Conservation (phyloP, 2,888 invertebrate genomes). For the Neelides folsomi region DNA sequence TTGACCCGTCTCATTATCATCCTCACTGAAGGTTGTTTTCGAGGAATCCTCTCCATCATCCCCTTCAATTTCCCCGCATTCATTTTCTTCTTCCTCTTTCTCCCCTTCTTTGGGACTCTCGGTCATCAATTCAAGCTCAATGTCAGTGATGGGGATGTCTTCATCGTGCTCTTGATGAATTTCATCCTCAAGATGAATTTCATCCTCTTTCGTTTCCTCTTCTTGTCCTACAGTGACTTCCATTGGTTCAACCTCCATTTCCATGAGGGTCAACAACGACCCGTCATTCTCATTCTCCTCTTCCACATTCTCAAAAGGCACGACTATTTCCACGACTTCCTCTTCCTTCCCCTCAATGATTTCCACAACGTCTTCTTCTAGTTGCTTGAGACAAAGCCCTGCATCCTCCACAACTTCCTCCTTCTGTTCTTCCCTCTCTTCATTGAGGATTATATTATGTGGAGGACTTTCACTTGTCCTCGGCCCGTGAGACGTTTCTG, state of each 20-base stretch:
- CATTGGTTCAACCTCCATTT: background rate
- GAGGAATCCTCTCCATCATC: background rate
- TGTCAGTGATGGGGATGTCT: no score
- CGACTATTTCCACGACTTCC: background rate
- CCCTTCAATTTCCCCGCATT: background rate
- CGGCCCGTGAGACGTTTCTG: conserved; percentile 4
- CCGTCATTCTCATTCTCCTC: conserved; percentile 1
- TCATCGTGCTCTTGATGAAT: conserved; percentile 3
- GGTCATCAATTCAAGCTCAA: conserved; percentile 1
- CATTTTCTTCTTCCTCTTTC: no score
- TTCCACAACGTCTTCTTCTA: background rate
- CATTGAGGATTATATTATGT: background rate
- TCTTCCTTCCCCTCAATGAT: background rate
- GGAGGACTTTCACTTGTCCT: background rate
- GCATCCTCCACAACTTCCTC: background rate
- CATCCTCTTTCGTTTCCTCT: conserved; percentile 9
- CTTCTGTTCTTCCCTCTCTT: background rate
- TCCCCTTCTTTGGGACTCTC: conserved; percentile 8
- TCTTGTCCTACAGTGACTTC: background rate
- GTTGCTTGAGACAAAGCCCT: background rate
- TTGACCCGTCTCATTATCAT: no score
- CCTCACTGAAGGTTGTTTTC: background rate
- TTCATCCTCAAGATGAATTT: conserved; percentile 2
- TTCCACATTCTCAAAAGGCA: background rate
- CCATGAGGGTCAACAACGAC: background rate